phyloP scores from a whole-genome alignment of 2,113 vertebrate genomes.

The Ammodramus savannarum region DNA sequence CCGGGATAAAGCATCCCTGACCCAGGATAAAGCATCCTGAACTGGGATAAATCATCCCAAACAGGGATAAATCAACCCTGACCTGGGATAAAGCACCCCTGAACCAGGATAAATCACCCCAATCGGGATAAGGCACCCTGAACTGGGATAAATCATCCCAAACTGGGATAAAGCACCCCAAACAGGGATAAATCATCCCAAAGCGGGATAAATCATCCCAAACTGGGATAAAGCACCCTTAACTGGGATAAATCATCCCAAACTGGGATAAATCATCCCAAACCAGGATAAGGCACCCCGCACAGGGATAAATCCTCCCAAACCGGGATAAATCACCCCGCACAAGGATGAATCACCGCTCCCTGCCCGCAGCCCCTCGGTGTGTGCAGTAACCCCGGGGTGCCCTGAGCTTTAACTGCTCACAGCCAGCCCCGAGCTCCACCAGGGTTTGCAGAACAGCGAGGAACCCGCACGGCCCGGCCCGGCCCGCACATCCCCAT shows the following conservation, averaged over 20 bases:
- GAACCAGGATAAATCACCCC: too few relatives aligned
- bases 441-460: background rate
- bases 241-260: accelerated
- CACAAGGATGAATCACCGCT: background rate
- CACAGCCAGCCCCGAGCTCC: background rate
- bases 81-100: too few relatives aligned
- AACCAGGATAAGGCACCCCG: accelerated
- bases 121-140: too few relatives aligned
- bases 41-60: too few relatives aligned
- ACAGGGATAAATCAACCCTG: too few relatives aligned
- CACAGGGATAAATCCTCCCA: background rate
- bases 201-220: background rate
- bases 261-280: accelerated
- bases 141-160: background rate
- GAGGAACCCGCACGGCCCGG: background rate
- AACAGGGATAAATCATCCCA: too few relatives aligned
- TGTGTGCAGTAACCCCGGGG: background rate
- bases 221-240: background rate
- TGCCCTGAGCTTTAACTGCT: constrained; percentile 13
- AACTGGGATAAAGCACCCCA: too few relatives aligned
- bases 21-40: too few relatives aligned
- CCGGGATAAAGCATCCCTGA: background rate
- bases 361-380: background rate
- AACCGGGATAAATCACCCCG: background rate
- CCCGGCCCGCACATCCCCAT: background rate